phyloP scores from a whole-genome alignment of 2,797 vertebrate species.

The Eulemur coronatus region DNA sequence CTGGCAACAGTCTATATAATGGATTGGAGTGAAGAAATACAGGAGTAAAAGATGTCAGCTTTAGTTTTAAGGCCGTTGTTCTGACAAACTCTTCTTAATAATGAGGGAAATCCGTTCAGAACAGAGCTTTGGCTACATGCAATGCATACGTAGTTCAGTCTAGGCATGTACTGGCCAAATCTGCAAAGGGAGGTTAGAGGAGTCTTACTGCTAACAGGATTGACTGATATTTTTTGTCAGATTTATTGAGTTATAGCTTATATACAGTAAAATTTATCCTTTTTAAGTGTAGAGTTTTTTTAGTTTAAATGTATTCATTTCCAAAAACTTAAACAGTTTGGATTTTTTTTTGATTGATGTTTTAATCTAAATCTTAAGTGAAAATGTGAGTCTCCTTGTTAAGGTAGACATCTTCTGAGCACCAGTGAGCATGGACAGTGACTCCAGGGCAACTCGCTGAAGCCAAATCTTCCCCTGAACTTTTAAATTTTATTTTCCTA shows the following conservation, averaged over 20 bases:
- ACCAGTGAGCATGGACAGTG: neutral
- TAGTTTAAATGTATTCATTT: neutral
- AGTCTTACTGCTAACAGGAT: neutral
- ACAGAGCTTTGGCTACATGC: neutral
- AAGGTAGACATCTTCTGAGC: neutral
- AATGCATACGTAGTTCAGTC: neutral
- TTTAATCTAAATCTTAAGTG: neutral
- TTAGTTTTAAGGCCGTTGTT: neutral
- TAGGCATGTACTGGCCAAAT: neutral
- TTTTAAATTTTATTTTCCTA: neutral
- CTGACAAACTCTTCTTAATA: neutral
- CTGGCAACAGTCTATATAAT: neutral
- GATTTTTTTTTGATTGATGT: neutral
- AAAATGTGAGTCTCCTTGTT: neutral
- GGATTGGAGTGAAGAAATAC: neutral
- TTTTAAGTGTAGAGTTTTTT: neutral
- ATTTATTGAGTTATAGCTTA: neutral
- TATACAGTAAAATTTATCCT: neutral
- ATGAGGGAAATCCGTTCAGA: neutral
- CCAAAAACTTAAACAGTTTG: neutral
- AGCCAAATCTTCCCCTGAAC: neutral
- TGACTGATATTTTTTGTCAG: neutral
- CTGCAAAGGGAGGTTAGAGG: neutral
- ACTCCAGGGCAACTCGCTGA: neutral
- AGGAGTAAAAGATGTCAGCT: neutral